Evolutionary conservation across 1,140 invertebrate species (phyloP).

Genomic region (Wasmannia auropunctata): DNA sequence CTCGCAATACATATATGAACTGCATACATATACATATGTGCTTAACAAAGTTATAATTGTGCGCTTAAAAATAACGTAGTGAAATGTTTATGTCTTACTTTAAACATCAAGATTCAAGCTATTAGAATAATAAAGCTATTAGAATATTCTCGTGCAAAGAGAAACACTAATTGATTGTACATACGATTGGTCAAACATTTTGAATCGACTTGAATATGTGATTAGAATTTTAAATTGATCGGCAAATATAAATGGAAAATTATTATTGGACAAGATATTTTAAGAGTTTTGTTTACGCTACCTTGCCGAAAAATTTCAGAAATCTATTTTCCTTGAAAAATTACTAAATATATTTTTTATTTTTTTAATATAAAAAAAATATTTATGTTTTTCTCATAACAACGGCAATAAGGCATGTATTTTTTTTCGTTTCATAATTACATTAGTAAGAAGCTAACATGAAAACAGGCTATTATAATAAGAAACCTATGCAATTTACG

Average conservation of each 20-base stretch:
- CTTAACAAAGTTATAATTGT: not conserved
- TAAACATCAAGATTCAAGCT: not conserved
- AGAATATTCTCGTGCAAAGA: not conserved
- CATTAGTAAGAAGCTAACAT: not conserved
- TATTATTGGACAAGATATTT: not conserved
- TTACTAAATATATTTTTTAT: not conserved
- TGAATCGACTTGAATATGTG: slow-evolving; percentile 25
- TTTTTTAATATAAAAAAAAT: not conserved
- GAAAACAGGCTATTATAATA: not conserved
- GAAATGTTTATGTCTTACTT: not conserved
- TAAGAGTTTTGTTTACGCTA: not conserved
- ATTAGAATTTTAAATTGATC: slow-evolving; percentile 15
- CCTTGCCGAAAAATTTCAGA: not conserved
- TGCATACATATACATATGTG: too few relatives aligned
- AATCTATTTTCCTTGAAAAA: not conserved
- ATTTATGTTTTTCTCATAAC: not conserved
- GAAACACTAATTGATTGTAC: not conserved
- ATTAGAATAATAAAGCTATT: not conserved
- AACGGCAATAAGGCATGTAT: not conserved
- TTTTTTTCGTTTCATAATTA: not conserved
- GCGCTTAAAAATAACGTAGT: not conserved
- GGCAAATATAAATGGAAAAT: slow-evolving; percentile 52
- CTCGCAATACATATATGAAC: not conserved
- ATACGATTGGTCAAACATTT: slow-evolving; percentile 41
- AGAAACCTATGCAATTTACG: not conserved